These are phyloP conservation scores for Brachionus sp. DNA, from an alignment of 1,140 invertebrate species.

Conservation along the genomic window DNA sequence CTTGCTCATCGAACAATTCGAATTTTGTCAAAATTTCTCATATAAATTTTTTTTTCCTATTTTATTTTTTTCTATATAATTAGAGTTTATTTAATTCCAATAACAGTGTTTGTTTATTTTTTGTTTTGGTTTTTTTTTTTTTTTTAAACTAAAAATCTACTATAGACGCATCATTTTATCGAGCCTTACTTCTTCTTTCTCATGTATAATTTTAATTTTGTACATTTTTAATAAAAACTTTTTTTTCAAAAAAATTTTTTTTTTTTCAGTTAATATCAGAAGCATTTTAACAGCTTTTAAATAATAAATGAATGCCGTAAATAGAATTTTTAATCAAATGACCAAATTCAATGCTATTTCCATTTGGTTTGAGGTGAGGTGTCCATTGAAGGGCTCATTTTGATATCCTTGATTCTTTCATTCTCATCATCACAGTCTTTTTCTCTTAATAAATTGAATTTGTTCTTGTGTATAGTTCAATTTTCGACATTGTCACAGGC, in stretches of 20 bases:
- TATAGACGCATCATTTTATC: background rate
- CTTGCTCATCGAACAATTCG: constrained; percentile 3
- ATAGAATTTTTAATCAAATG: too few species aligned
- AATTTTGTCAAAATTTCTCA: background rate
- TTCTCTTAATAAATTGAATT: too few species aligned
- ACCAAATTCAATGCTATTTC: too few species aligned
- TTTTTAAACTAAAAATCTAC: background rate
- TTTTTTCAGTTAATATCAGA: too few species aligned
- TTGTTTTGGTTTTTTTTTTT: background rate
- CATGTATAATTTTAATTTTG: background rate
- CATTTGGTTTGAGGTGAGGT: too few species aligned
- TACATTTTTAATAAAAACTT: background rate
- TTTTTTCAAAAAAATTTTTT: background rate
- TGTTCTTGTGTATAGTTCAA: too few species aligned
- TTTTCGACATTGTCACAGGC: too few species aligned
- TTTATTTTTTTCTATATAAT: background rate
- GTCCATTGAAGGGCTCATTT: too few species aligned
- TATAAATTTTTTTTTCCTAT: background rate
- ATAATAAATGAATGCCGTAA: too few species aligned
- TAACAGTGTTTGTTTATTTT: background rate
- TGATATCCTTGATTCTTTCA: too few species aligned
- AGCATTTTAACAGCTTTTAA: too few species aligned
- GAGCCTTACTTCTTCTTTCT: background rate
- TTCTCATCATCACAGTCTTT: too few species aligned
- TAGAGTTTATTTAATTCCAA: background rate